Conservation (phyloP, 2,113 vertebrate species). For the Rhea americana region DNA sequence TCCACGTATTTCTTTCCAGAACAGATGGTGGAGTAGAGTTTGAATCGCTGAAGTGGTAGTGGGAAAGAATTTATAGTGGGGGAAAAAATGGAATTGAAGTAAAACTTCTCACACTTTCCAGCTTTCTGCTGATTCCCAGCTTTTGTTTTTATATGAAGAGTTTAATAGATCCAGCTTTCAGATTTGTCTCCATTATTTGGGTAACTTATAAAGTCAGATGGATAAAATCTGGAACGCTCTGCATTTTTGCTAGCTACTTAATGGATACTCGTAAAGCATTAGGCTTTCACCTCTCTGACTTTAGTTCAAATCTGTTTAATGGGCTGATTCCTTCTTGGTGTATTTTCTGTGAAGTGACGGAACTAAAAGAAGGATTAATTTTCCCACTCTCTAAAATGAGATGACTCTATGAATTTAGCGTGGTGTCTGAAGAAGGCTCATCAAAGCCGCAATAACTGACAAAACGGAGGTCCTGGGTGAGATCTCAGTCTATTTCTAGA, state of each 20-base stretch:
- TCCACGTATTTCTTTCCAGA: conserved; percentile 49
- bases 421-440: not conserved
- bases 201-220: conserved; percentile 9
- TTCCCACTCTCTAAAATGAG: conserved; percentile 24
- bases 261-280: conserved; percentile 17
- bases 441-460: not conserved
- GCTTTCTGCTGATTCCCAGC: conserved; percentile 47
- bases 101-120: conserved; percentile 46
- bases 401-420: conserved; percentile 37
- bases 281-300: conserved; percentile 7
- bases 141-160: conserved; percentile 46
- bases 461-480: not conserved
- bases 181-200: not conserved
- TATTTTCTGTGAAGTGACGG: not conserved
- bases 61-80: conserved; percentile 24
- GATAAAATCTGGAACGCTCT: conserved; percentile 33
- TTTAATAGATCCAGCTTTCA: conserved; percentile 46
- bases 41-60: conserved; percentile 44
- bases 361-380: conserved; percentile 54
- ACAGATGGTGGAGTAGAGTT: conserved; percentile 61
- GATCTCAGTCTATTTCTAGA: conserved; percentile 30
- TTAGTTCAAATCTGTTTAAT: conserved; percentile 40
- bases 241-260: conserved; percentile 27
- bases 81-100: not conserved
- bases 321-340: conserved; percentile 11